Base-by-base conservation (phyloP, 2,797 vertebrate genomes). In the Nasua narica region DNA sequence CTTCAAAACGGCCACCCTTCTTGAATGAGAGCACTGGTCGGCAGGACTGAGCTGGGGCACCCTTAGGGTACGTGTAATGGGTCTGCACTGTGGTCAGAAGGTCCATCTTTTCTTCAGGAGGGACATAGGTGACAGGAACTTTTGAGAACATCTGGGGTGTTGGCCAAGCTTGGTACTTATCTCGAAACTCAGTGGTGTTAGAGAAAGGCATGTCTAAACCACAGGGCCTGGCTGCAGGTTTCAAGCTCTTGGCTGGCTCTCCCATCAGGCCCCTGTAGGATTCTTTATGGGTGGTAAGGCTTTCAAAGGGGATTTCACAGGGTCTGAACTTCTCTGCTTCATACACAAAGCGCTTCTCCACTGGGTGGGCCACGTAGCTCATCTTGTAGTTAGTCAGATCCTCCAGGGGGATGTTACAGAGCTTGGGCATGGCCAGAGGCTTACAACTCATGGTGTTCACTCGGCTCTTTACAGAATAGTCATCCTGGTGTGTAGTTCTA, bases 111-210 rank as follows among this genome's bases (percentile, higher is more conserved):
- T 98, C 97, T 82, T 97, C 74, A 2, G 98, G 90, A 78, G 96
- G 97, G 74, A 97, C 69, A 32, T 98, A 98, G 0, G 43, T 0
- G 0, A 2, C 27, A 0, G 92, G 52, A 76, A 97, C 88, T 94
- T 89, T 98, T 14, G 7, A 46, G 56, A 94, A 87, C 1, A 94
- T 0, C 5, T 87, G 91, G 72, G 69, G 67, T 0, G 0, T 56
- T 27, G 98, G 97, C 98, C 98, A 98, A 16, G 96, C 40, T 92
- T 98, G 97, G 46, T 98, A 98, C 70, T 98, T 98, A 52, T 98
- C 98, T 70, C 72, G 96, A 96, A 98, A 98, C 69, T 98, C 98
- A 0, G 96, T 98, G 58, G 40, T 81, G 67, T 87, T 94, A 1
- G 19, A 86, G 88, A 99, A 98, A 19, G 97, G 96, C 40, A 10